Evolutionary conservation across 2,113 vertebrate species (phyloP).

Genomic region (Bothrops jararaca): DNA sequence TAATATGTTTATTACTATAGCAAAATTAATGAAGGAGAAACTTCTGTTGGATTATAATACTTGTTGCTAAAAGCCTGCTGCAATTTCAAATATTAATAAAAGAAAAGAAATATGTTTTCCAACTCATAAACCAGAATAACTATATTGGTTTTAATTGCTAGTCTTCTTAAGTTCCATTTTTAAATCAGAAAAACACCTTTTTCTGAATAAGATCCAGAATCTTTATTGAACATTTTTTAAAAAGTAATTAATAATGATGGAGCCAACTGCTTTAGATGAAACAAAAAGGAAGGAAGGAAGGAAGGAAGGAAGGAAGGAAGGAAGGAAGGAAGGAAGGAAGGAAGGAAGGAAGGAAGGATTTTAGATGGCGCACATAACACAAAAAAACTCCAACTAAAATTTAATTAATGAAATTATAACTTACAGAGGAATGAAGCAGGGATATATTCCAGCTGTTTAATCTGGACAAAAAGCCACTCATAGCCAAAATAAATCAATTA

Average conservation of each 20-base stretch:
- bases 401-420: not conserved
- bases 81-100: not conserved
- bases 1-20: not conserved
- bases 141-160: not conserved
- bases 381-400: not conserved
- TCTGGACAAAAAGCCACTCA: not conserved
- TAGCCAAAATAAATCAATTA: not conserved
- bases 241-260: not conserved
- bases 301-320: too few species aligned
- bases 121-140: slow-evolving; percentile 13
- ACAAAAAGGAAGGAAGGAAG: not conserved
- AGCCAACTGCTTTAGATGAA: not conserved
- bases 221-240: not conserved
- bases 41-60: not conserved
- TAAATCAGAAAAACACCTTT: not conserved
- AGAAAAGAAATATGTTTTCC: slow-evolving; percentile 11
- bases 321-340: too few species aligned
- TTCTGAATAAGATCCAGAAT: not conserved
- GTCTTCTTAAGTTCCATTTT: not conserved
- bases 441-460: not conserved
- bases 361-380: not conserved
- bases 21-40: not conserved
- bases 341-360: not conserved
- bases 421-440: not conserved
- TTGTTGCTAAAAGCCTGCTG: not conserved